These are phyloP conservation scores for Alosa sapidissima DNA, from an alignment of 2,797 vertebrate genomes.

Conservation along the genomic window DNA sequence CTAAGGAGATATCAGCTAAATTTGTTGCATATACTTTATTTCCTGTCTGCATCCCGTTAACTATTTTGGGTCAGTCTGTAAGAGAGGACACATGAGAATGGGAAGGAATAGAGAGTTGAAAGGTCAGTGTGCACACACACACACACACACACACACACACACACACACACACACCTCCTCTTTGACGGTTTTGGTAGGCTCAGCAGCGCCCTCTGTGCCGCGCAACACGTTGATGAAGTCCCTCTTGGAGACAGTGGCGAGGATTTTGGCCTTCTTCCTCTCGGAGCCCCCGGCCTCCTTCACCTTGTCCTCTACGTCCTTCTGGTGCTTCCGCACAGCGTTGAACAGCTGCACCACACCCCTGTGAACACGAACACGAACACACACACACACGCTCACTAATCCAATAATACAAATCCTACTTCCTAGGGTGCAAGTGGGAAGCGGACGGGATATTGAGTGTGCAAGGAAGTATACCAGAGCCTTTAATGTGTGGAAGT, in stretches of 20 bases:
- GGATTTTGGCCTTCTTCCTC: constrained; percentile 85
- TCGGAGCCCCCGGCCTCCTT: constrained; percentile 84
- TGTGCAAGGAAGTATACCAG: too few species aligned
- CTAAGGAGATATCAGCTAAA: too few species aligned
- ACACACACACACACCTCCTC: constrained; percentile 64
- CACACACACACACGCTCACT: not conserved
- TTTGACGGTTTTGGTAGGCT: constrained; percentile 51
- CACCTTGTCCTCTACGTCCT: constrained; percentile 78
- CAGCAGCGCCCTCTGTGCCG: constrained; percentile 57
- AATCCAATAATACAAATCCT: not conserved
- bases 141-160: constrained; percentile 60
- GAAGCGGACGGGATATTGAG: too few species aligned
- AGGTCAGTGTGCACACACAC: not conserved
- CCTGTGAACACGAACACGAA: too few species aligned
- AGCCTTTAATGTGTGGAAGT: too few species aligned
- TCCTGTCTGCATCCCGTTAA: too few species aligned
- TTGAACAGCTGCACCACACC: constrained; percentile 96
- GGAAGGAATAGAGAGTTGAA: not conserved
- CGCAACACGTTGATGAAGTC: constrained; percentile 92
- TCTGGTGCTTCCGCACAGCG: constrained; percentile 88
- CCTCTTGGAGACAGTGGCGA: constrained; percentile 87
- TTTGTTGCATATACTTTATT: too few species aligned
- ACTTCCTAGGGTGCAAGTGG: too few species aligned
- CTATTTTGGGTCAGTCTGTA: too few species aligned
- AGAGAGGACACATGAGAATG: not conserved